Evolutionary conservation across 2,888 invertebrate species (phyloP), one percentile per base, ranked within the genome.

Genomic region (Stegophylla sp.): DNA sequence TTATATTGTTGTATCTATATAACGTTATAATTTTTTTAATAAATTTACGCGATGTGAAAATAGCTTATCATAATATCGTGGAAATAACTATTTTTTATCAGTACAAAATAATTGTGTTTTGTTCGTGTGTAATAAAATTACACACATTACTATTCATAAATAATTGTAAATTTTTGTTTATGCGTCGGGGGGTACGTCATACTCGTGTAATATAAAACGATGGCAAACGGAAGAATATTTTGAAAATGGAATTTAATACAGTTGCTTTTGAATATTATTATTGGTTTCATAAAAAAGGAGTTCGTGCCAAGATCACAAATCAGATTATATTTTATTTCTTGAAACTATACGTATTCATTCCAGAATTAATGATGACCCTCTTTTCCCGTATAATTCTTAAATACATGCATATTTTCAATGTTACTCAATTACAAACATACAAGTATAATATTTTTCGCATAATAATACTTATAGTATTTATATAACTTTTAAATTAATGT

Each of bases 121-220:
- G 9, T 67, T 67, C 26, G 26, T n/a, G n/a, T n/a, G 45, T 3
- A 45, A 67, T 67, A 23, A 34, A 34, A 34, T 26, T 45, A 23
- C 43, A 45, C 26, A 67, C 26, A 45, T 67, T 67, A n/a, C n/a
- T n/a, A 67, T 67, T 67, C 67, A 67, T 67, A 67, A 28, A 61
- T n/a, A 45, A 67, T 45, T 45, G 45, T 67, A 45, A n/a, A n/a
- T n/a, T n/a, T 67, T 67, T 26, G 10, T 67, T 67, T 26, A 66
- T 23, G 23, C 15, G 9, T 23, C 17, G 67, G n/a, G n/a, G n/a
- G n/a, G 45, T 67, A 0, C 10, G n/a, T n/a, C n/a, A n/a, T 15
- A 23, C 17, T 15, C 23, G 26, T 23, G 45, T 2, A 51, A 51
- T 51, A 69, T 51, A 69, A 51, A 51, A 69, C 51, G 51, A 69